Conservation (phyloP, 2,888 invertebrate species). For the Steinernema carpocapsae region DNA sequence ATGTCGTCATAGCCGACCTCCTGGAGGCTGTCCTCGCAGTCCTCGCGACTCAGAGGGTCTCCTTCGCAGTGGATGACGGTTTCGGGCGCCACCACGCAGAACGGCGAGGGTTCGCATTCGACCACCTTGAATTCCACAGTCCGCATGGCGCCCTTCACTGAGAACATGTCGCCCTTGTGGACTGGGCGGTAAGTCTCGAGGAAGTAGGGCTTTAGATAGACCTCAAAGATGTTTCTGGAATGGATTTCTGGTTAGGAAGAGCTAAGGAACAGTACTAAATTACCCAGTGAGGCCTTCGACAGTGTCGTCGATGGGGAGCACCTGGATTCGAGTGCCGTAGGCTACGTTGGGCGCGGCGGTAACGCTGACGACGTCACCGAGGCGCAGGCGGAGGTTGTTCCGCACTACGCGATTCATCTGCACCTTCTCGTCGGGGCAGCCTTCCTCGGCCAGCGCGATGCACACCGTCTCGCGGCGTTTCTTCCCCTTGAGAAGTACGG, state of each 20-base stretch:
- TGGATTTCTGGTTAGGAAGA: not conserved
- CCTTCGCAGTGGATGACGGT: slow-evolving; percentile 99
- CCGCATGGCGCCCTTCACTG: slow-evolving; percentile 96
- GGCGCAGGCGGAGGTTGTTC: slow-evolving; percentile 91
- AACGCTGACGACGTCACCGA: slow-evolving; percentile 91
- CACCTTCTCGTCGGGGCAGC: slow-evolving; percentile 94
- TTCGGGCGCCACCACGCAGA: slow-evolving; percentile 98
- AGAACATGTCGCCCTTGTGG: slow-evolving; percentile 91
- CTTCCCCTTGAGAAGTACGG: slow-evolving; percentile 94
- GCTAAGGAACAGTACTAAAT: not conserved
- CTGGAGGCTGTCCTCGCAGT: slow-evolving; percentile 95
- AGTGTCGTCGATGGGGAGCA: slow-evolving; percentile 97
- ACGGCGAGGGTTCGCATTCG: slow-evolving; percentile 95
- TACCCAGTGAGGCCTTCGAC: slow-evolving; percentile 96
- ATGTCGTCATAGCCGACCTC: slow-evolving; percentile 99
- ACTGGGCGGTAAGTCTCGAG: slow-evolving; percentile 98
- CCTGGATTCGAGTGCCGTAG: slow-evolving; percentile 96
- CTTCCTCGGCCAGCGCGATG: slow-evolving; percentile 94
- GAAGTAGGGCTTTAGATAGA: slow-evolving; percentile 98
- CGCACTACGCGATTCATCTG: slow-evolving; percentile 92
- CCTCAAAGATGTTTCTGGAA: slow-evolving; percentile 85
- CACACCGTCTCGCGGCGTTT: slow-evolving; percentile 93
- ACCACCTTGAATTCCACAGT: slow-evolving; percentile 98
- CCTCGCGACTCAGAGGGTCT: slow-evolving; percentile 98
- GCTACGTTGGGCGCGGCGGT: slow-evolving; percentile 94